A percentile compares a stretch with the other conserved stretches of the same genome.
Evolutionary conservation across 2,113 vertebrate species (phyloP).

Genomic region (Rhinichthys klamathensis): DNA sequence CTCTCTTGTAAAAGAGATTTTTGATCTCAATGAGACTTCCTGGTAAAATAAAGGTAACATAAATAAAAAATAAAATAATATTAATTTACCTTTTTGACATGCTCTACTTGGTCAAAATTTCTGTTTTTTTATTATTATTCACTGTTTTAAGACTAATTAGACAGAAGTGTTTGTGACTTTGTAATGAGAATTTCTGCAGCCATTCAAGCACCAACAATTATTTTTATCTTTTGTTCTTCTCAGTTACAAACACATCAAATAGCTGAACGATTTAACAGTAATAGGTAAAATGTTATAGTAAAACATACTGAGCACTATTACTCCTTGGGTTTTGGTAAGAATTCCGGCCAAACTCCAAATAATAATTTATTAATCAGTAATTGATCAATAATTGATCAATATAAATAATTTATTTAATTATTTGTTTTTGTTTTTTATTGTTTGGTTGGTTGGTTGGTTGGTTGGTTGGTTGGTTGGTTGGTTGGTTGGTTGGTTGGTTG

Average conservation of each 20-base stretch:
- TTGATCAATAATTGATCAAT: too few relatives aligned
- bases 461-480: too few relatives aligned
- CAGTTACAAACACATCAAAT: background rate
- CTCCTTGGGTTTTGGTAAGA: background rate
- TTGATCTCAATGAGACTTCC: too few relatives aligned
- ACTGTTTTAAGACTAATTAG: background rate
- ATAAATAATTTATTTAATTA: background rate
- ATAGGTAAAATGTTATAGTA: background rate
- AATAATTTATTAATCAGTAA: too few relatives aligned
- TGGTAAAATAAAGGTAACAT: too few relatives aligned
- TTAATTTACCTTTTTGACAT: background rate
- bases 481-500: too few relatives aligned
- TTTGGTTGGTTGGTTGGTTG: too few relatives aligned
- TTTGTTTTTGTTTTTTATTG: background rate
- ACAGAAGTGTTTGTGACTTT: background rate
- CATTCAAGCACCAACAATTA: background rate
- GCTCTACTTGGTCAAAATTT: background rate
- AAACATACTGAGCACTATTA: background rate
- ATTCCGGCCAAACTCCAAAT: background rate
- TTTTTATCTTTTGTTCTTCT: background rate
- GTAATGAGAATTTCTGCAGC: background rate
- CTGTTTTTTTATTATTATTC: background rate
- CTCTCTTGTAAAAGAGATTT: too few relatives aligned
- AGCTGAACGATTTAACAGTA: background rate
- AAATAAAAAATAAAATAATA: too few relatives aligned